A percentile compares a stretch with the other conserved stretches of the same genome.
phyloP scores from a whole-genome alignment of 2,888 invertebrate genomes.

The Ptilodon capucinus region DNA sequence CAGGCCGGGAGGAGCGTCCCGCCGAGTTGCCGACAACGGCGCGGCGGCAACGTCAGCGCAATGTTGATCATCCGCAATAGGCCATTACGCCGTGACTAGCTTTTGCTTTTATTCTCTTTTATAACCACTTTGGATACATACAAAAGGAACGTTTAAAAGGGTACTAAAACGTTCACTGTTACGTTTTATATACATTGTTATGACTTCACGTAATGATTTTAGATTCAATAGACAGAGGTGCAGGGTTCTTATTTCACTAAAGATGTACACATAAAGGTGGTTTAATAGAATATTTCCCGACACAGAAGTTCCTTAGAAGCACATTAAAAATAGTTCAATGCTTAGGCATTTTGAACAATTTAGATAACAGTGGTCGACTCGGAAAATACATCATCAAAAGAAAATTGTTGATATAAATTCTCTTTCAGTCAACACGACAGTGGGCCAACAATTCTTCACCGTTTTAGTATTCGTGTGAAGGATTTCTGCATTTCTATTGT shows the following conservation, averaged over 20 bases:
- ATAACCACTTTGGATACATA: background rate
- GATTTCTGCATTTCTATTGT: background rate
- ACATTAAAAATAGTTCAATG: too few relatives aligned
- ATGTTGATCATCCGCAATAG: conserved; percentile 35
- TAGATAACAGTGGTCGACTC: too few relatives aligned
- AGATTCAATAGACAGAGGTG: too few relatives aligned
- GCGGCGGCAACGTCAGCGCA: conserved; percentile 4
- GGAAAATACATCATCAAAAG: too few relatives aligned
- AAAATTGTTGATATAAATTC: background rate
- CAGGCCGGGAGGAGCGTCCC: conserved; percentile 26
- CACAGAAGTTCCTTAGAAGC: too few relatives aligned
- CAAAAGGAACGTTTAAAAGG: background rate
- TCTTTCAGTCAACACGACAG: background rate
- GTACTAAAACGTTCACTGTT: conserved; percentile 1
- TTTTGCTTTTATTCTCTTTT: conserved; percentile 19
- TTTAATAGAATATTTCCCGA: too few relatives aligned
- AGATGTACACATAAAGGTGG: too few relatives aligned
- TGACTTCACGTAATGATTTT: background rate
- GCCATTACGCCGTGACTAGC: conserved; percentile 31
- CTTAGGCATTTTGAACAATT: too few relatives aligned
- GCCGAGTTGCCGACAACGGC: conserved; percentile 13
- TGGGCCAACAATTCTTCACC: background rate
- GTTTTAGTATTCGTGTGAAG: background rate
- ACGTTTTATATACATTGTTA: background rate
- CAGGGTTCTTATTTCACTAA: too few relatives aligned